Evolutionary conservation across 2,888 invertebrate genomes (phyloP), one percentile per base, ranked within the genome.

Genomic region (Pteria penguin): DNA sequence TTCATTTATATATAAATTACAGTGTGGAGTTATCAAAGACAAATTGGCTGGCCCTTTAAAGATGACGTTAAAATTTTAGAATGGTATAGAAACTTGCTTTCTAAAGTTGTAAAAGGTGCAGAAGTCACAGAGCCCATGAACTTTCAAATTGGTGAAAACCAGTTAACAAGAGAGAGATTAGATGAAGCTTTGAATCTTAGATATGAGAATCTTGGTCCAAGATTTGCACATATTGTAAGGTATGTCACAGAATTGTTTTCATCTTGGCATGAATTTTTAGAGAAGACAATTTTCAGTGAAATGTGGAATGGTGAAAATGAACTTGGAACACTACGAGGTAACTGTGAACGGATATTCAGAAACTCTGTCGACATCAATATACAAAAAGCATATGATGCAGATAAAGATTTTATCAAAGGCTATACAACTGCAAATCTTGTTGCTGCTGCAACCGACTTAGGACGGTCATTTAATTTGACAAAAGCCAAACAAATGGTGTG

Each of bases 1-100:
- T n/a, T n/a, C n/a, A n/a, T n/a, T n/a, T n/a, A n/a, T n/a, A n/a
- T n/a, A n/a, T n/a, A n/a, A n/a, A n/a, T n/a, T n/a, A n/a, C n/a
- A n/a, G n/a, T n/a, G n/a, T n/a, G n/a, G n/a, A n/a, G n/a, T n/a
- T n/a, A n/a, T n/a, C n/a, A n/a, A n/a, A n/a, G n/a, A n/a, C n/a
- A n/a, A n/a, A n/a, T n/a, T n/a, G n/a, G n/a, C n/a, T n/a, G n/a
- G n/a, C n/a, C n/a, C n/a, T n/a, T n/a, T n/a, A n/a, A 67, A 57
- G 81, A 82, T 61, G 79, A 77, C 1, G 76, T 78, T n/a, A 66
- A 80, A 8, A 80, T 82, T 18, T n/a, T 82, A 55, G 71, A 76
- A 4, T 60, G 31, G 18, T 83, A 82, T 63, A 75, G 78, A 73
- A n/a, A 72, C 5, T 11, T 70, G 24, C n/a, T 82, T 3, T 22